Evolutionary conservation across 2,888 invertebrate genomes (phyloP).

Genomic region (Unio pictorum): DNA sequence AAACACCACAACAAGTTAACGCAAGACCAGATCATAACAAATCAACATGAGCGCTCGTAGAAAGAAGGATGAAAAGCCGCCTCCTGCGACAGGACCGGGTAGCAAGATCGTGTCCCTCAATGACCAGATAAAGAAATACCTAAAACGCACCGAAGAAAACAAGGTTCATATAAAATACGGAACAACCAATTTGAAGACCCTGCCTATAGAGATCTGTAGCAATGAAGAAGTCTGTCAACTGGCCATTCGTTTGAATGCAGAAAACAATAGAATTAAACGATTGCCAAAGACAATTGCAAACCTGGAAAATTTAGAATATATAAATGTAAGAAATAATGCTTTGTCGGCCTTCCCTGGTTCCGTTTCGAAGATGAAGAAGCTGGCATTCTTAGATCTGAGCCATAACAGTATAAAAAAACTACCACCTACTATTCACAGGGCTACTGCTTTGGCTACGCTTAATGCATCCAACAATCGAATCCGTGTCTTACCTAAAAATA

Average conservation of each 20-base stretch:
- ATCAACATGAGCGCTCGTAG: constrained; percentile 43
- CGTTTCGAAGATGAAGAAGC: constrained; percentile 57
- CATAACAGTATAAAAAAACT: constrained; percentile 65
- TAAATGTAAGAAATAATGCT: constrained; percentile 63
- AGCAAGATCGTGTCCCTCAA: constrained; percentile 68
- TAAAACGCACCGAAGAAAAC: constrained; percentile 55
- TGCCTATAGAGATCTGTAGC: constrained; percentile 67
- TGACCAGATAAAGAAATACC: constrained; percentile 58
- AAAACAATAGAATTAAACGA: constrained; percentile 67
- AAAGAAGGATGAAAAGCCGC: constrained; percentile 70
- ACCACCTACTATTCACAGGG: constrained; percentile 67
- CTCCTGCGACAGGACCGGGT: constrained; percentile 69
- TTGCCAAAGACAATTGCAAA: constrained; percentile 61
- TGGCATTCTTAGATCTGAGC: constrained; percentile 57
- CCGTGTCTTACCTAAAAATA: constrained; percentile 64
- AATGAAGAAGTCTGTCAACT: constrained; percentile 67
- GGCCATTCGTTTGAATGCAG: constrained; percentile 59
- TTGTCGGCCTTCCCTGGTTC: constrained; percentile 58
- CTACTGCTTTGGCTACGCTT: constrained; percentile 50
- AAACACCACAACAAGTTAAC: too few species aligned
- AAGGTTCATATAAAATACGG: constrained; percentile 56
- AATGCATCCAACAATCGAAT: constrained; percentile 63
- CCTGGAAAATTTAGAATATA: constrained; percentile 55
- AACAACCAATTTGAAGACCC: constrained; percentile 57
- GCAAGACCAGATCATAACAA: not conserved